These are phyloP conservation scores for Anaspis maculata DNA, from an alignment of 2,888 invertebrate genomes.

Conservation along the genomic window DNA sequence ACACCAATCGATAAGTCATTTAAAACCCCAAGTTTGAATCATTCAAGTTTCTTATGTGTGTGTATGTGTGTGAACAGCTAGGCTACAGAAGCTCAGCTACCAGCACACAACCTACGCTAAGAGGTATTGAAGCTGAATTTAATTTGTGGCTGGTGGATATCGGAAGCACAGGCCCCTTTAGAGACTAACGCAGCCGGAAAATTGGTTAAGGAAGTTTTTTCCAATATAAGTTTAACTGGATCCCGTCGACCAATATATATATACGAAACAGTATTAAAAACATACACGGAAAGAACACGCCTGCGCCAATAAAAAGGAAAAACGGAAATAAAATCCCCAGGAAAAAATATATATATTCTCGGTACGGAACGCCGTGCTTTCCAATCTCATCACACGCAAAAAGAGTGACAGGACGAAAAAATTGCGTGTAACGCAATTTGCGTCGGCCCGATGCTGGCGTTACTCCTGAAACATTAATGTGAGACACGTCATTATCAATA, in stretches of 20 bases:
- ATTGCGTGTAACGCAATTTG: not conserved
- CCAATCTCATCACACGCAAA: no score
- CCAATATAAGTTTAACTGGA: slow-evolving; percentile 9
- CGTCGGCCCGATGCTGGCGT: not conserved
- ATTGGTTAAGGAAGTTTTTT: slow-evolving; percentile 13
- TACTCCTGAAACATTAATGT: not conserved
- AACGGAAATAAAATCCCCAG: no score
- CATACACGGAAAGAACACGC: no score
- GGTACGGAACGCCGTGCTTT: not conserved
- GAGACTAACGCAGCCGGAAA: slow-evolving; percentile 13
- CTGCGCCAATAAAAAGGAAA: no score
- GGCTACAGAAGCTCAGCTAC: no score
- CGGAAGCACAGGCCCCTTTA: slow-evolving; percentile 8
- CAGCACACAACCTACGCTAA: not conserved
- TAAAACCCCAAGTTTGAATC: slow-evolving; percentile 13
- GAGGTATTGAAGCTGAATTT: slow-evolving; percentile 17
- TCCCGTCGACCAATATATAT: no score
- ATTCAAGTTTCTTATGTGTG: slow-evolving; percentile 14
- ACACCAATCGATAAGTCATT: slow-evolving; percentile 17
- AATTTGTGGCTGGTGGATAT: slow-evolving; percentile 13
- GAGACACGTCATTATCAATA: no score
- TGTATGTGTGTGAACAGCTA: no score
- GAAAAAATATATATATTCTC: no score
- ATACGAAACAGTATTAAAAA: no score
- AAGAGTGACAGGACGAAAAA: no score